Conservation (phyloP, 2,113 vertebrate genomes). For the Apteryx owenii region DNA sequence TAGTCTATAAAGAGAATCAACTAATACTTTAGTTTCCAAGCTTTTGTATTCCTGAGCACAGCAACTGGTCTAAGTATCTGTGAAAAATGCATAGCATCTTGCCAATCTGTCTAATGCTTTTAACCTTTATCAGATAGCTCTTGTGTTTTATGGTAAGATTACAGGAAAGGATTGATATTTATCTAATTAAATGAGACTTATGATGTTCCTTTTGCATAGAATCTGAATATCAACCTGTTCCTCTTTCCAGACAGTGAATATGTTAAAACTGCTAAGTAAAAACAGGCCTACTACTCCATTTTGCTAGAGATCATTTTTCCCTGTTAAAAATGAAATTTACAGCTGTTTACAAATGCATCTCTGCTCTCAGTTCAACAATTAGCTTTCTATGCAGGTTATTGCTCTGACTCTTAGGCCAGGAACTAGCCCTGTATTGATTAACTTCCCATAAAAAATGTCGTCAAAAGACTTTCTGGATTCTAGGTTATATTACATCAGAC, state of each 20-base stretch:
- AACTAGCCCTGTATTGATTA: conserved; percentile 59
- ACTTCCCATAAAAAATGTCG: conserved; percentile 56
- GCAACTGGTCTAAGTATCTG: neutral
- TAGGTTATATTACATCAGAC: conserved; percentile 52
- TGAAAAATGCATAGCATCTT: neutral
- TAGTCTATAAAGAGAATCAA: neutral
- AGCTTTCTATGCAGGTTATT: conserved; percentile 18
- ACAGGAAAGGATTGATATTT: neutral
- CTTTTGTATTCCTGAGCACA: neutral
- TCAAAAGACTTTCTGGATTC: conserved; percentile 58
- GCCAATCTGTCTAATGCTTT: neutral
- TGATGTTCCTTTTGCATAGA: neutral
- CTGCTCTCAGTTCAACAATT: conserved; percentile 24
- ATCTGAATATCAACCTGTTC: neutral
- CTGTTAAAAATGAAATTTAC: conserved; percentile 17
- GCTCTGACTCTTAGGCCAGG: conserved; percentile 27
- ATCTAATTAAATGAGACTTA: conserved; percentile 7
- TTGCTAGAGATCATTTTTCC: neutral
- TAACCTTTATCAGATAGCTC: neutral
- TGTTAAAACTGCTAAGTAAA: conserved; percentile 33
- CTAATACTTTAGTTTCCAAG: neutral
- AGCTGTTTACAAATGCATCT: conserved; percentile 10
- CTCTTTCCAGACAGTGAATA: neutral
- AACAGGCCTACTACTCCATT: neutral
- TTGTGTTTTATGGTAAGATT: neutral